Base-by-base conservation (phyloP, 2,113 vertebrate genomes). In the Leptobrachium leishanense region DNA sequence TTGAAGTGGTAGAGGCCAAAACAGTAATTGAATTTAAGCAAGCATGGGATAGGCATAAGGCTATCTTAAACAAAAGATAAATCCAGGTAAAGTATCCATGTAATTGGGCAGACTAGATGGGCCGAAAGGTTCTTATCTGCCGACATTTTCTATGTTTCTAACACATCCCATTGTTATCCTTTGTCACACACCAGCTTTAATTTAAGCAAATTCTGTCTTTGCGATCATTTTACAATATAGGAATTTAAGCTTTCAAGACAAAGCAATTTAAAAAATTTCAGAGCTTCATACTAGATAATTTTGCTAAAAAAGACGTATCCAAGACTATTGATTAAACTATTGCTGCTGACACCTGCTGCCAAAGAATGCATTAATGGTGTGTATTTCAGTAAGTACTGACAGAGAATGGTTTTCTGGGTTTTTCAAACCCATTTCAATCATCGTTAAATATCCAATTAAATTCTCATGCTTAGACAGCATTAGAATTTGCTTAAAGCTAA, bases 261-360 rank as follows among this genome's bases (percentile, higher is more conserved):
- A 72, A 42, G n/a, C 2, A 72, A 57, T 72, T 57, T 44, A 20
- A 12, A 68, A 57, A 55, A n/a, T 43, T n/a, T 50, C 43, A 41
- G 59, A 69, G 43, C 2, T 46, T 70, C 20, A 11, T 62, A 43
- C 67, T 5, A 50, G 13, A 71, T 63, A 63, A 42, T 62, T 46
- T 46, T 77, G 69, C 68, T 70, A 6, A 50, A 77, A 55, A 20
- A 39, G 72, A 66, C 50, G 43, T 57, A 67, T 46, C 70, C 46
- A 79, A 79, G 69, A 57, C 55, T 79, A 79, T 79, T 73, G 77
- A 79, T 79, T 79, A 73, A 66, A 55, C 64, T 40, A 79, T 79
- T 50, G 44, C 59, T n/a, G 50, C 65, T 67, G 65, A 73, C 62
- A 73, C 62, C 31, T 70, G 53, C 65, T 79, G 77, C 77, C 70